Evolutionary conservation across 2,113 vertebrate genomes (phyloP).

Genomic region (Sminthopsis crassicaudata): DNA sequence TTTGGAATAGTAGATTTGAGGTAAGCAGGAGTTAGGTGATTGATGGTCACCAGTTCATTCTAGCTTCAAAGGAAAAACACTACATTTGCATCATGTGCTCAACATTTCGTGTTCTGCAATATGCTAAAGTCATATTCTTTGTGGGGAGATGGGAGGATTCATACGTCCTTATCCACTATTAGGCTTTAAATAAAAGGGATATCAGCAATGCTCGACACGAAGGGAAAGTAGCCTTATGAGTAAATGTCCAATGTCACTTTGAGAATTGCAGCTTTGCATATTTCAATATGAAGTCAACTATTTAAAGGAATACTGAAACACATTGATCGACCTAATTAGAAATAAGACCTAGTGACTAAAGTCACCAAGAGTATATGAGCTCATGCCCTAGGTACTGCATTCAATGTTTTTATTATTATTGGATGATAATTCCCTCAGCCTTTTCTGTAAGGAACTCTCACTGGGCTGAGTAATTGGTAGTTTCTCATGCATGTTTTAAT

Average conservation of each 20-base stretch:
- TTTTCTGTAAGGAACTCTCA: conserved; percentile 80
- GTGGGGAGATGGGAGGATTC: conserved; percentile 42
- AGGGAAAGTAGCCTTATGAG: conserved; percentile 58
- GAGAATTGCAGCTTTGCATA: conserved; percentile 62
- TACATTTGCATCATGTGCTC: conserved; percentile 4
- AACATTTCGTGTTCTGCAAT: conserved; percentile 34
- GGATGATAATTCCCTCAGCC: conserved; percentile 79
- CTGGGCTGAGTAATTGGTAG: conserved; percentile 81
- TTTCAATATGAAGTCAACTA: conserved; percentile 68
- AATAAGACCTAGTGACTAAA: conserved; percentile 73
- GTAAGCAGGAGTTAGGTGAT: not conserved
- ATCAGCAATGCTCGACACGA: conserved; percentile 8
- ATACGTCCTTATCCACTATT: conserved; percentile 47
- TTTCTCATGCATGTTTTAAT: conserved; percentile 89
- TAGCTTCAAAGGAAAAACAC: not conserved
- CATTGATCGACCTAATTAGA: conserved; percentile 78
- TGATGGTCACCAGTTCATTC: conserved; percentile 37
- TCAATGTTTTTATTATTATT: conserved; percentile 83
- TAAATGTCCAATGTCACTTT: conserved; percentile 69
- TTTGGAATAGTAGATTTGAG: conserved; percentile 2
- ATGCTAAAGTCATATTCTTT: conserved; percentile 45
- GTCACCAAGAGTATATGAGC: conserved; percentile 69
- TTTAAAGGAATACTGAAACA: conserved; percentile 70
- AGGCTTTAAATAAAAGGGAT: conserved; percentile 32
- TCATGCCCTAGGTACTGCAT: conserved; percentile 75